Percentiles rank a stretch among this genome's conserved stretches.
Conservation (phyloP, 2,888 invertebrate genomes). For the Diloba caeruleocephala region DNA sequence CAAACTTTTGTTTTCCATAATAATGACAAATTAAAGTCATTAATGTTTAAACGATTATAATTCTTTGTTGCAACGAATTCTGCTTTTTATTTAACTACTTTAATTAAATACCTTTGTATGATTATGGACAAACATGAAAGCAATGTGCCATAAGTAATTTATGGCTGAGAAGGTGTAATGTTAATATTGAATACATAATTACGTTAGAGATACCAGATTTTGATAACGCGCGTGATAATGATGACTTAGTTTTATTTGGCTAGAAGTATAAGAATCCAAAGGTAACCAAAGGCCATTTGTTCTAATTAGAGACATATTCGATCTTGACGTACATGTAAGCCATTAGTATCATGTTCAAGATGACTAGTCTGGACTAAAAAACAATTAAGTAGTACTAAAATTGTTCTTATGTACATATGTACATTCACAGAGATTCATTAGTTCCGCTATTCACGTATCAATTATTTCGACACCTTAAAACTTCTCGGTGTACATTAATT, state of each 20-base stretch:
- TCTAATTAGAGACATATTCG: slow-evolving; percentile 2
- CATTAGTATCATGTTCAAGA: slow-evolving; percentile 7
- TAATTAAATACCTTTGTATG: slow-evolving; percentile 39
- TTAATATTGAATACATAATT: slow-evolving; percentile 42
- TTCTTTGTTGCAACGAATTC: slow-evolving; percentile 35
- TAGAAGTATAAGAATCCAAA: slow-evolving; percentile 6
- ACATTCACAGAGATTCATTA: slow-evolving; percentile 4
- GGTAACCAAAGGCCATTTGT: slow-evolving; percentile 4
- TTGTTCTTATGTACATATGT: slow-evolving; percentile 13
- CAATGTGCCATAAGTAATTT: slow-evolving; percentile 39
- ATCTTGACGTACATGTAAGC: neutral
- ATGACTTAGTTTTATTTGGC: neutral
- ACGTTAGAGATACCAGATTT: slow-evolving; percentile 22
- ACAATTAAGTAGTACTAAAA: slow-evolving; percentile 1
- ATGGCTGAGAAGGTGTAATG: slow-evolving; percentile 35
- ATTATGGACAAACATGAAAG: slow-evolving; percentile 40
- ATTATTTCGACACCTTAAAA: slow-evolving; percentile 6
- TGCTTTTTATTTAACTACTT: slow-evolving; percentile 31
- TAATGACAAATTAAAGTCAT: slow-evolving; percentile 22
- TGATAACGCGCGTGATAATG: slow-evolving; percentile 39
- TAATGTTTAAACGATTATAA: slow-evolving; percentile 36
- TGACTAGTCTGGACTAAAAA: slow-evolving; percentile 12
- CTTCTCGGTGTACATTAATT: slow-evolving; percentile 11
- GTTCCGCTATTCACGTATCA: slow-evolving; percentile 15
- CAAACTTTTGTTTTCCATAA: neutral